These are phyloP conservation scores for Sphaerodactylus townsendi DNA, from an alignment of 2,113 vertebrate species.

Conservation along the genomic window DNA sequence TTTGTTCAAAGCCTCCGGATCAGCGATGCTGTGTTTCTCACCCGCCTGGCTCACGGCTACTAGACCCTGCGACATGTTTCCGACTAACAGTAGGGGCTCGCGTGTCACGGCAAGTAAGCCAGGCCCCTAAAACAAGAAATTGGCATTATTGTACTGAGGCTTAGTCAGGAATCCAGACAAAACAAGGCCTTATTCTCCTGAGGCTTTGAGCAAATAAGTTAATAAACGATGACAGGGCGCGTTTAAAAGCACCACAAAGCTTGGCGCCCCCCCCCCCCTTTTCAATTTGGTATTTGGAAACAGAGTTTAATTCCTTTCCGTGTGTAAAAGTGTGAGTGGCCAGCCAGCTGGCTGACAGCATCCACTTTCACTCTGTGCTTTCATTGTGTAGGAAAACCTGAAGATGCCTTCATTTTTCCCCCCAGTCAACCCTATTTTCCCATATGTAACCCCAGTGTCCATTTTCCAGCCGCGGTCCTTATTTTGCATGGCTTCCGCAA, in stretches of 20 bases:
- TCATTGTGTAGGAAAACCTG: conserved; percentile 22
- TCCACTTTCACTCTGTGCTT: not conserved
- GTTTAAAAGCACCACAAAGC: conserved; percentile 38
- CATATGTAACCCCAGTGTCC: no score
- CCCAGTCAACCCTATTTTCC: no score
- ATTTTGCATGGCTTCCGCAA: no score
- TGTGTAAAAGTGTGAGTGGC: conserved; percentile 5
- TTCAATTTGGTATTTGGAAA: conserved; percentile 25
- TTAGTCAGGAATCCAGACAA: conserved; percentile 43
- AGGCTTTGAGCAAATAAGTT: conserved; percentile 49
- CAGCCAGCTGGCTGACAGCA: not conserved
- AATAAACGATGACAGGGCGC: conserved; percentile 56
- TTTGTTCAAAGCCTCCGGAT: conserved; percentile 92
- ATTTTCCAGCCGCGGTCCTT: no score
- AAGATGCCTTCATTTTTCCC: not conserved
- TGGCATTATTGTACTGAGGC: conserved; percentile 23
- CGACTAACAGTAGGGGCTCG: conserved; percentile 65
- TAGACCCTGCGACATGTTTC: conserved; percentile 71
- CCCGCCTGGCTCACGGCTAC: conserved; percentile 83
- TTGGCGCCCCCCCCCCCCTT: not conserved
- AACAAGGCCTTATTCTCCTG: conserved; percentile 25
- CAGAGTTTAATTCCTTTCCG: conserved; percentile 11
- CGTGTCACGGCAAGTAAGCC: conserved; percentile 34
- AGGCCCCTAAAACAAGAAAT: conserved; percentile 44
- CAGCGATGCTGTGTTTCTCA: conserved; percentile 81